Evolutionary conservation across 2,113 vertebrate genomes (phyloP).

Genomic region (Zingel zingel): DNA sequence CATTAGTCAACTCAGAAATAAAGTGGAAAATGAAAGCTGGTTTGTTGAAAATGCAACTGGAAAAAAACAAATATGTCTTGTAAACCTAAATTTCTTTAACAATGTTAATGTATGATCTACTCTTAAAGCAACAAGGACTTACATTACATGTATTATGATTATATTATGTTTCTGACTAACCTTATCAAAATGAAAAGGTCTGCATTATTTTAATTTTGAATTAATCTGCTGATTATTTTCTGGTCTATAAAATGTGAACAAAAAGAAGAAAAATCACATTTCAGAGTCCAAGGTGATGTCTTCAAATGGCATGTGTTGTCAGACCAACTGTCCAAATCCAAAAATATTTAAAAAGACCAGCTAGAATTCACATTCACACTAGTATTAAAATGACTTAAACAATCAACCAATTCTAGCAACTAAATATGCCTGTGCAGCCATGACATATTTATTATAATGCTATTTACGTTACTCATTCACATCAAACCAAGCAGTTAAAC

Average conservation of each 20-base stretch:
- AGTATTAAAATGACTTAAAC: neutral
- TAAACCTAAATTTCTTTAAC: neutral
- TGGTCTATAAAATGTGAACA: neutral
- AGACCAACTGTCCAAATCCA: neutral
- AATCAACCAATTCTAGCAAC: neutral
- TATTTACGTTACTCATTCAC: neutral
- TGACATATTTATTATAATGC: neutral
- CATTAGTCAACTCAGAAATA: neutral
- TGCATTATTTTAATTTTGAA: neutral
- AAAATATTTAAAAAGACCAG: neutral
- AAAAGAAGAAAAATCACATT: neutral
- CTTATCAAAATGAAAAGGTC: neutral
- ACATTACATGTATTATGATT: neutral
- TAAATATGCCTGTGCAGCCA: neutral
- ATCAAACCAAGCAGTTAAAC: neutral
- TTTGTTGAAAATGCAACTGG: slow-evolving; percentile 5
- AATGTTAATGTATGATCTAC: neutral
- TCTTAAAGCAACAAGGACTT: neutral
- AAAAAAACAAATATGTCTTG: neutral
- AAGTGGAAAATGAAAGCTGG: neutral
- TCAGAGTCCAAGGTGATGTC: neutral
- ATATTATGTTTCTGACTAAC: neutral
- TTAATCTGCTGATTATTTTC: neutral
- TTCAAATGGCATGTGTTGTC: neutral
- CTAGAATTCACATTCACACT: neutral